Evolutionary conservation across 2,888 invertebrate genomes (phyloP), one percentile per base, ranked within the genome.

Genomic region (Xanthia icteritia): DNA sequence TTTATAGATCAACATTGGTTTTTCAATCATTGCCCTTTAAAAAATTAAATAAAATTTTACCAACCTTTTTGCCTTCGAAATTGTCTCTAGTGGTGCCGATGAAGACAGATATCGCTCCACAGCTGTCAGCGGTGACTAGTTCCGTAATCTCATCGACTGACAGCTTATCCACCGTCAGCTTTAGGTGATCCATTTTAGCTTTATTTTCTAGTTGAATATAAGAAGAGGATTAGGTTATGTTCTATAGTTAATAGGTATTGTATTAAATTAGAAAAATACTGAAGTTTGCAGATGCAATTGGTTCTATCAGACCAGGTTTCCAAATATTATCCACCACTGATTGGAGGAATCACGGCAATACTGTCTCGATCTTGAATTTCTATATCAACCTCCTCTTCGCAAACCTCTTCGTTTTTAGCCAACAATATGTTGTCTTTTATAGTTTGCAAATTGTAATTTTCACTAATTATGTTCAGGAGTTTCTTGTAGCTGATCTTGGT

Each of bases 341-440:
- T 97, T 0, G 99, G 99, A 73, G 99, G 99, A 91, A 99, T 99
- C 23, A 99, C 97, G 82, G 99, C 99, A 82, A 99, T 97, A 93
- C 98, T 98, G 96, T 99, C 99, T 82, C 97, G 97, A 45, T 97
- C 96, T 60, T 97, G 97, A 11, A 99, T 94, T 39, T 95, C 92
- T 60, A 98, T 93, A 61, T 95, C 93, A 58, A 95, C 93, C 56
- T 97, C 95, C 3, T 97, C 95, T 75, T 96, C 94, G 82, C 98
- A 97, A 88, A 98, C 99, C 86, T 98, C 97, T 91, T 99, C 98
- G 96, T 99, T 99, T 69, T 98, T 95, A 0, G 99, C 98, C 78
- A 99, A 90, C 61, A 99, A 97, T 60, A 99, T 94, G 90, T 97
- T 98, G 69, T 98, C 96, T 88, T 97, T 97, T 63, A 99, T 97